Evolutionary conservation across 2,888 invertebrate genomes (phyloP), one percentile per base, ranked within the genome.

Genomic region (Machimus rusticus): DNA sequence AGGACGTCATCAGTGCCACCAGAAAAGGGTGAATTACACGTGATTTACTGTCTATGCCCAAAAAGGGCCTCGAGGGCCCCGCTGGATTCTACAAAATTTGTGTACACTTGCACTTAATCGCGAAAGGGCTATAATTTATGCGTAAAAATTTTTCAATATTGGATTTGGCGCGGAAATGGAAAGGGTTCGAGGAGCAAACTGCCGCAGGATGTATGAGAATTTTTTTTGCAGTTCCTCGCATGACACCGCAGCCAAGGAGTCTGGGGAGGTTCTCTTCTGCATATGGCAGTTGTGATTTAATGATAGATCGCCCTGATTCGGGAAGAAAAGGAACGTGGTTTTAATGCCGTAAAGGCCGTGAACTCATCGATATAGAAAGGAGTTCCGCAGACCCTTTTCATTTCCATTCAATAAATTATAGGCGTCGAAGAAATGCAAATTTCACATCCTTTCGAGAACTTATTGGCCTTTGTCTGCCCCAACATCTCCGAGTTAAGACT

Each of bases 91-190:
- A 14, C 57, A 12, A 43, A 84, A 66, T 84, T 84, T 84, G 84
- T 84, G 84, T 84, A 89, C 89, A 89, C 89, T 89, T 89, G 89
- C 88, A 89, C 88, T 89, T 82, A 87, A 88, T 87, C 78, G 46
- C 66, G 87, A 66, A 19, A 87, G 87, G 84, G 37, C 87, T 88
- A 89, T 89, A 89, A 89, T 89, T 89, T 89, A 89, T 89, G 89
- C 89, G 88, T 88, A 89, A 88, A 89, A 74, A 87, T 88, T 89
- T 88, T 87, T 87, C 86, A 87, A 87, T 87, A 87, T 87, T 88
- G 87, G 76, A 82, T 87, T 86, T 84, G 74, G 82, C 14, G 23
- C 34, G 55, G 82, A 77, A 86, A 66, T 39, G 57, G 85, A 82
- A 88, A 88, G 87, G 87, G 84, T 86, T 86, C 84, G 76, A 81